Conservation (phyloP, 2,888 invertebrate species). For the Sarcophaga carnaria region DNA sequence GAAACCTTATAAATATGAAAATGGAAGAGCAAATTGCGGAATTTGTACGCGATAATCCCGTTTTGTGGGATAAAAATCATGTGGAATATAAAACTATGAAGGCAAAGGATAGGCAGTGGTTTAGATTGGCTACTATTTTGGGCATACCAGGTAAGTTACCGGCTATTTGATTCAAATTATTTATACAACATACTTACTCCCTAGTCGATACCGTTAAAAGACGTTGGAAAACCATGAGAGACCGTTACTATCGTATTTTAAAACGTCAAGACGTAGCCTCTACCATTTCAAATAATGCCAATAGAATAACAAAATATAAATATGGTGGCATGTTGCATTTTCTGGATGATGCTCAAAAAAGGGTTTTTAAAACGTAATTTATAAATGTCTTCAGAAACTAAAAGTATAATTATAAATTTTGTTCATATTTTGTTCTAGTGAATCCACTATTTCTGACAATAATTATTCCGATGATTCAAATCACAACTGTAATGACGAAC, state of each 20-base stretch:
- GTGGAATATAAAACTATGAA: neutral
- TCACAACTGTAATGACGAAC: neutral
- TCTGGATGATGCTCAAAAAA: neutral
- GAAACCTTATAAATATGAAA: no score
- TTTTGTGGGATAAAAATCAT: neutral
- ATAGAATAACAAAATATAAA: neutral
- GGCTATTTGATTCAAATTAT: no score
- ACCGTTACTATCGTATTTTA: neutral
- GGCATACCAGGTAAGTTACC: neutral
- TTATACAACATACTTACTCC: no score
- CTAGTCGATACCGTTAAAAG: neutral
- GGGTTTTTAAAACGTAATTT: neutral
- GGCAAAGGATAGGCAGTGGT: conserved; percentile 6
- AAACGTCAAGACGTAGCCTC: neutral
- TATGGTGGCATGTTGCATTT: neutral
- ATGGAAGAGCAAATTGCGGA: neutral
- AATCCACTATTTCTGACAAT: neutral
- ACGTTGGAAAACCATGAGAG: conserved; percentile 23
- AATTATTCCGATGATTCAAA: neutral
- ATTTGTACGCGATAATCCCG: conserved; percentile 9
- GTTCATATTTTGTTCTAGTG: neutral
- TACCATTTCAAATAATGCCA: neutral
- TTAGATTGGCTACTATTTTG: neutral
- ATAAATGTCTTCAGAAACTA: neutral
- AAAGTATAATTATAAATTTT: no score